Percentiles rank a stretch among this genome's conserved stretches.
These are phyloP conservation scores for Leptinotarsa rubiginosa DNA, from an alignment of 2,888 invertebrate species.

Conservation along the genomic window DNA sequence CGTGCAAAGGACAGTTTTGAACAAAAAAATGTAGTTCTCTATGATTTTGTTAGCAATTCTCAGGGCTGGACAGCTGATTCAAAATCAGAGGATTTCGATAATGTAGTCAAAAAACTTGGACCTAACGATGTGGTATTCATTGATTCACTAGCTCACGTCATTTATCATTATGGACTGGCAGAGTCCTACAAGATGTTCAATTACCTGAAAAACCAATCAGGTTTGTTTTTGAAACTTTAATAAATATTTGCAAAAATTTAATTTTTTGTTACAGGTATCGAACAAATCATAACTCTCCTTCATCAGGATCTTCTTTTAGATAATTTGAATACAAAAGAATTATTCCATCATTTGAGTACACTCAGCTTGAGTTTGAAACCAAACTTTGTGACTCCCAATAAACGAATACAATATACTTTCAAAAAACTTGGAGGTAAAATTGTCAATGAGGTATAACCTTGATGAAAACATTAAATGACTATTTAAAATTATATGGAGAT, in stretches of 20 bases:
- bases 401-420: constrained; percentile 61
- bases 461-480: not conserved
- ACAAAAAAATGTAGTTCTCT: constrained; percentile 38
- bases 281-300: constrained; percentile 59
- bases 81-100: constrained; percentile 42
- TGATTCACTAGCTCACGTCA: constrained; percentile 59
- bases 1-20: constrained; percentile 37
- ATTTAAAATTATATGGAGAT: not conserved
- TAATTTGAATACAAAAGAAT: constrained; percentile 63
- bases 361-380: constrained; percentile 61
- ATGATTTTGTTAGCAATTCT: constrained; percentile 56
- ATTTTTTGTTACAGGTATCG: constrained; percentile 48
- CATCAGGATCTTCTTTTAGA: constrained; percentile 69
- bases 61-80: constrained; percentile 45
- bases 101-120: constrained; percentile 42
- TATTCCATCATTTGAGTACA: constrained; percentile 67
- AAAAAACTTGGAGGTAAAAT: constrained; percentile 70
- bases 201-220: constrained; percentile 58
- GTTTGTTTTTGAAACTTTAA: constrained; percentile 58
- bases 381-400: constrained; percentile 61
- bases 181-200: constrained; percentile 57
- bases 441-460: constrained; percentile 63
- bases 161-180: constrained; percentile 55
- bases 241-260: not conserved
- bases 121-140: constrained; percentile 56